Percentiles rank a stretch among this genome's conserved stretches.
phyloP scores from a whole-genome alignment of 2,113 vertebrate species.

The Typhlomys cinereus region DNA sequence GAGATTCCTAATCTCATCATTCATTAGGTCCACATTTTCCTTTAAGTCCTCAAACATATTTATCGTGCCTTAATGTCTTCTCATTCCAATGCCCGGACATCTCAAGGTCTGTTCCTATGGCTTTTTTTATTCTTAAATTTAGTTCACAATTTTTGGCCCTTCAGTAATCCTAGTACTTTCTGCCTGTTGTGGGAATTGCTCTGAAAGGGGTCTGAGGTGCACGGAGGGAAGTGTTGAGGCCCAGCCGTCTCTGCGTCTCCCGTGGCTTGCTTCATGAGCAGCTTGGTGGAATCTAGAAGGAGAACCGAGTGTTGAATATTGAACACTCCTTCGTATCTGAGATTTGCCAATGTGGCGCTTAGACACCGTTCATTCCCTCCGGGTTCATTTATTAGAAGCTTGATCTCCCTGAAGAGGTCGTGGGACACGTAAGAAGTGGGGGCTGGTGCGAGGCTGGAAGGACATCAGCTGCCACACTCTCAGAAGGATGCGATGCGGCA shows the following conservation, averaged over 20 bases:
- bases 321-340: neutral
- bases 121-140: neutral
- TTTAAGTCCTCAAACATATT: neutral
- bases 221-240: neutral
- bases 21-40: neutral
- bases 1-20: neutral
- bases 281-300: neutral
- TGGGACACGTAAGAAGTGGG: neutral
- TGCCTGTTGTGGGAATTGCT: neutral
- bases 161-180: neutral
- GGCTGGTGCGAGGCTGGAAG: no score
- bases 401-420: neutral
- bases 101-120: neutral
- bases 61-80: neutral
- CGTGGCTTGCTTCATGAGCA: neutral
- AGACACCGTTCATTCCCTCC: neutral
- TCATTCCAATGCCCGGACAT: neutral
- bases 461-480: neutral
- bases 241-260: neutral
- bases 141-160: neutral
- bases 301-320: neutral
- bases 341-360: neutral
- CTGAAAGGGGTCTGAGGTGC: neutral
- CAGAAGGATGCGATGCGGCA: no score
- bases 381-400: neutral